Evolutionary conservation across 1,140 invertebrate species (phyloP), one percentile per base, ranked within the genome.

Genomic region (Phymorhynchus buccinoides): DNA sequence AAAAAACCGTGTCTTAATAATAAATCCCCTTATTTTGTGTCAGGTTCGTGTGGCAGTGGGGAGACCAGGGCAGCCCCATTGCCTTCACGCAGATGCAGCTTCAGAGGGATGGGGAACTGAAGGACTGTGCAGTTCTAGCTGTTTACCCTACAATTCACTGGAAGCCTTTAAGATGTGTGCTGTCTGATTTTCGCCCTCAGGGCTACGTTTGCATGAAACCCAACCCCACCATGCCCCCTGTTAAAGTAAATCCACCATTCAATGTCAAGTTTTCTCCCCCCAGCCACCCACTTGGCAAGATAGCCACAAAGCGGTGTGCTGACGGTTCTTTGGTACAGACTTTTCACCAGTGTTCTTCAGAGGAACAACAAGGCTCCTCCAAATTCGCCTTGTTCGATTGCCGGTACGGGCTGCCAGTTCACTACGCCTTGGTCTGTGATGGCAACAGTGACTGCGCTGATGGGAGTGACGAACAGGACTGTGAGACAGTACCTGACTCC

Each of bases 341-440:
- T 2, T 83, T 83, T 32, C 80, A 83, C 41, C 35, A 18, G 1
- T 83, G 80, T 22, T 41, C 14, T 0, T 66, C 2, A 9, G 27
- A 4, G 6, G 62, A 7, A 1, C 35, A 41, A 1, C 1, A 6
- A 66, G 41, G 62, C 3, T n/a, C n/a, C 9, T 71, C 6, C 66
- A 30, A 32, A 37, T 44, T 83, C 39, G 22, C 80, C 22, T 30
- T 44, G 56, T 83, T 83, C 37, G 16, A 68, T 18, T 83, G 80
- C 27, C 77, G 77, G 7, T 42, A 68, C 41, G 62, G 62, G 9
- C 66, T 16, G 39, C 37, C 56, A 18, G 37, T 86, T 35, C 62
- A 80, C 44, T 84, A 80, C 32, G 41, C 82, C 1, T 56, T 84
- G n/a, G 80, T 87, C 44, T 87, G 86, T 84, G 84, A 87, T 39